Base-by-base conservation (phyloP, 1,140 invertebrate species). In the Popillia japonica region DNA sequence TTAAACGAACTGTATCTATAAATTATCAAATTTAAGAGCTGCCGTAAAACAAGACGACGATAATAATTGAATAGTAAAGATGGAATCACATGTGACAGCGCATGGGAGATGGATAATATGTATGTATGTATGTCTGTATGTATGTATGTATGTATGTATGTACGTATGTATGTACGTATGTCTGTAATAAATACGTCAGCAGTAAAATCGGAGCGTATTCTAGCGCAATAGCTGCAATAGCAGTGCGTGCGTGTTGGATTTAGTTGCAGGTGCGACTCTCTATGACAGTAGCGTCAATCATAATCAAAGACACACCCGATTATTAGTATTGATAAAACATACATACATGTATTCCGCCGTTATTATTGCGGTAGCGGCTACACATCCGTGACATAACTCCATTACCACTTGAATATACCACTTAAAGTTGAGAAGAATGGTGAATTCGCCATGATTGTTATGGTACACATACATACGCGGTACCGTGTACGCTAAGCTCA, bases 311-410 rank as follows among this genome's bases (percentile, higher is more conserved):
- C 61, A 64, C 61, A 64, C 61, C 61, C 61, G 61, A 64, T 64
- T 64, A 64, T 64, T 64, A 64, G 61, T 64, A 64, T 64, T 64
- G 61, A 64, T 64, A 64, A 64, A 64, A 64, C 61, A 64, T 64
- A 64, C 61, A 64, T 64, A 23, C 17, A 23, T n/a, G 44, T n/a
- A n/a, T n/a, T n/a, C n/a, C n/a, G 61, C 61, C 23, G 22, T 64
- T 64, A 64, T 64, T 64, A 23, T 22, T 27, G 17, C 61, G 61
- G 61, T 64, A 64, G 61, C 61, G 23, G 11, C 61, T 64, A 64
- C 20, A 64, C 61, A 64, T 23, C 61, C 61, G 61, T 27, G 23
- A 64, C 23, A 17, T 64, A 64, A 64, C 17, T 27, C 20, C 61
- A 23, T 64, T 64, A 64, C 61, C 17, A 64, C 23, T 64, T 22